Evolutionary conservation across 2,797 vertebrate species (phyloP), one percentile per base, ranked within the genome.

Genomic region (Lophotriccus pileatus): DNA sequence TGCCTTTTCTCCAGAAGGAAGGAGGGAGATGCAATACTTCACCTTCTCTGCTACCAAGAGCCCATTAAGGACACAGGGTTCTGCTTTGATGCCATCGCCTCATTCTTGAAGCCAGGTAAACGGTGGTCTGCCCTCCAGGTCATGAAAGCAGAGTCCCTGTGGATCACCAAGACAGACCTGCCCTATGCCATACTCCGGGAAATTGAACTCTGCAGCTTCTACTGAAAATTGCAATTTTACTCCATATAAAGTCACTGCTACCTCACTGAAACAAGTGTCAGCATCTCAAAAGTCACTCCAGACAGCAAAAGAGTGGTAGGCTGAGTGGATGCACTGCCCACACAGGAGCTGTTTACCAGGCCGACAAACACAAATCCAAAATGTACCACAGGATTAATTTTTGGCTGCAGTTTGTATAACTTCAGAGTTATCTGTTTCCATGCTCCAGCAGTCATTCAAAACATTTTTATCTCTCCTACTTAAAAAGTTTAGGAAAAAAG

Each of bases 1-100:
- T 79, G 79, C 12, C 34, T 86, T 78, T 90, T 90, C 87, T 94
- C 93, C 87, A 94, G 53, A 79, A 86, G 37, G 52, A 86, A 32
- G 74, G 59, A 84, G 22, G 37, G 56, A 89, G 60, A 66, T 55
- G 46, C 36, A 81, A 56, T 36, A 20, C 46, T 93, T 80, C 62
- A 24, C 59, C 39, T 75, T 62, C 77, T 60, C 59, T 75, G 47
- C 67, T 82, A 25, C 32, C 11, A 87, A 96, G 91, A 74, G 24
- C 52, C 88, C 27, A 27, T 92, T 64, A 91, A 83, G 59, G 43
- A 41, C 49, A 44, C 28, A 49, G 69, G 87, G 66, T 67, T 78
- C 32, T n/a, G 49, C 93, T 95, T 93, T 95, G 91, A 91, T 86
- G 37, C 7, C 56, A 46, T 11, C 19, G 72, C 56, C 67, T 76